Base-by-base conservation (phyloP, 30 jellyfish, hydroid and myxozoan species). In the Aurelia sp. region DNA sequence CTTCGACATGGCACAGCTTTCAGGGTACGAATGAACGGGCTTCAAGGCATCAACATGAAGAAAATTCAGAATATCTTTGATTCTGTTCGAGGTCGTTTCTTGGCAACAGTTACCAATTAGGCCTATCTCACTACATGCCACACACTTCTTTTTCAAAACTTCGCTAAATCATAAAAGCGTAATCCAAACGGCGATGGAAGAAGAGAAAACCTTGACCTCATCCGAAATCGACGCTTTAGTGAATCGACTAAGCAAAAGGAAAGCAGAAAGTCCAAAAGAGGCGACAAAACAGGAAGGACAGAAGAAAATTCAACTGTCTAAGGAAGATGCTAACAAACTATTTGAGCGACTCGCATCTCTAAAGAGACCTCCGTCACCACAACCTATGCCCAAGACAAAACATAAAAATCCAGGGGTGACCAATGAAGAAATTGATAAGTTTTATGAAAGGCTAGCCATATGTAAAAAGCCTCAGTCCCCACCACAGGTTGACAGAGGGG, bases 401-500 rank as follows among this genome's bases (percentile, higher is more conserved):
- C 69, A 59, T 59, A 21, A 21, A 59, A 59, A 59, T 21, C 23
- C 23, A 9, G 33, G 11, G 69, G 69, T 21, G 0, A 59, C 69
- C 0, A 51, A 23, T 18, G 90, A 76, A 7, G 93, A 89, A 4
- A 57, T 89, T 27, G 87, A 89, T 63, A 66, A 53, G 21, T 47
- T 89, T 15, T 31, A 55, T 37, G 82, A 81, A n/a, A 87, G 97
- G 37, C 81, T 89, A n/a, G 82, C 93, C 2, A 57, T 84, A 48
- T 81, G 73, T 40, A 81, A 69, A 66, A 62, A 47, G 19, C 44
- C 51, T 19, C 74, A 66, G 41, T 50, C 70, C 37, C 89, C 63
- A 31, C 82, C 90, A 66, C 80, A 69, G 58, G 81, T 52, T 21
- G 55, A 86, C 33, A 62, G 87, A 37, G 97, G 90, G 61, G 89